Evolutionary conservation across 2,888 invertebrate genomes (phyloP).

Genomic region (Mesorhabditis sp.): DNA sequence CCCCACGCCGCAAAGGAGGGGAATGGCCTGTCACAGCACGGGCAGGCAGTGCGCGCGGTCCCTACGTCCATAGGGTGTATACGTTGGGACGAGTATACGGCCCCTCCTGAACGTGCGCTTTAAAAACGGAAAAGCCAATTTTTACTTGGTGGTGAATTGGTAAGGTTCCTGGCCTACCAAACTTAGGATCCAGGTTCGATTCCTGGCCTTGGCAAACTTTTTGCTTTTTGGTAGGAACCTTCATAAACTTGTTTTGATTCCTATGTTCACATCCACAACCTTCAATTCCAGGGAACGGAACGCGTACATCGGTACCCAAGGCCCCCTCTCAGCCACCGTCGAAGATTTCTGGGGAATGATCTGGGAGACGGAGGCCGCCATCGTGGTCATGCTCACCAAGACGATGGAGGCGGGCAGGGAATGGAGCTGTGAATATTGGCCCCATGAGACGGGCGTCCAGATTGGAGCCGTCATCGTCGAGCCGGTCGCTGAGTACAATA

Average conservation of each 20-base stretch:
- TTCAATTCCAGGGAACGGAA: constrained; percentile 64
- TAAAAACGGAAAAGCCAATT: too few relatives aligned
- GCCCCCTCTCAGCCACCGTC: constrained; percentile 90
- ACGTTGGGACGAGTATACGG: too few relatives aligned
- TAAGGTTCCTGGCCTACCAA: not conserved
- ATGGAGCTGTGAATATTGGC: constrained; percentile 99
- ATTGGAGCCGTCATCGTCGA: constrained; percentile 92
- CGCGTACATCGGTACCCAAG: constrained; percentile 96
- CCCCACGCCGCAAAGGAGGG: too few relatives aligned
- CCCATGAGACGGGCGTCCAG: constrained; percentile 70
- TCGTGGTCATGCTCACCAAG: constrained; percentile 83
- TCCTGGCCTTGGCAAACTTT: too few relatives aligned
- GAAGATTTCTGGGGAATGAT: constrained; percentile 99
- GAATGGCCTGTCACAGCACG: too few relatives aligned
- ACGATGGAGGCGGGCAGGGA: constrained; percentile 67
- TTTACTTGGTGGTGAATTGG: too few relatives aligned
- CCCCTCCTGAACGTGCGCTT: too few relatives aligned
- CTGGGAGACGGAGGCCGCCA: constrained; percentile 99
- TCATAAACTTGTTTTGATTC: not conserved
- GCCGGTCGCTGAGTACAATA: constrained; percentile 98
- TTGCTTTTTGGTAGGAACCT: too few relatives aligned
- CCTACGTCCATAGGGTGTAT: too few relatives aligned
- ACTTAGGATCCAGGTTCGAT: too few relatives aligned
- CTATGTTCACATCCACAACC: not conserved
- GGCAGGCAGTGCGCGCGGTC: too few relatives aligned